These are phyloP conservation scores for Andrena praecox DNA, from an alignment of 2,888 invertebrate species.

Conservation along the genomic window DNA sequence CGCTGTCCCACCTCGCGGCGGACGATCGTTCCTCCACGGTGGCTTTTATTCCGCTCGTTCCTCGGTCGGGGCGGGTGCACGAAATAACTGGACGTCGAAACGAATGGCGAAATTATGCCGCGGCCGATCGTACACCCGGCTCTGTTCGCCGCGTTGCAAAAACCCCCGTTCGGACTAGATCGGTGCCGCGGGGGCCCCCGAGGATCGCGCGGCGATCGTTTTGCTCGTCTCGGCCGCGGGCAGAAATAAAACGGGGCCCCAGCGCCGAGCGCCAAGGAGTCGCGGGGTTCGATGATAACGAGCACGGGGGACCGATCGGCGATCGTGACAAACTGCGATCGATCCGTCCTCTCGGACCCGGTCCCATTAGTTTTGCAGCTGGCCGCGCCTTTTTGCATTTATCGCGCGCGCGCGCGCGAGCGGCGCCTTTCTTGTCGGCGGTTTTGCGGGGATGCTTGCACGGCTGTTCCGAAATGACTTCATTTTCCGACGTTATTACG, in stretches of 20 bases:
- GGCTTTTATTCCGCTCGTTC: constrained; percentile 40
- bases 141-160: constrained; percentile 38
- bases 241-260: not conserved
- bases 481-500: constrained; percentile 39
- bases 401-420: constrained; percentile 32
- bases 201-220: constrained; percentile 12
- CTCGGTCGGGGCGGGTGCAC: constrained; percentile 20
- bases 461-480: constrained; percentile 53
- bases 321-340: constrained; percentile 64
- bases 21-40: constrained; percentile 27
- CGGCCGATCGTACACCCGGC: constrained; percentile 34
- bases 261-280: not conserved
- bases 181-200: not conserved
- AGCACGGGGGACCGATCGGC: constrained; percentile 41
- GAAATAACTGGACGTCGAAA: constrained; percentile 62
- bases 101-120: constrained; percentile 67
- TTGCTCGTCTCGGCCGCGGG: not conserved
- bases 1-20: constrained; percentile 39
- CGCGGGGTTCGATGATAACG: constrained; percentile 46
- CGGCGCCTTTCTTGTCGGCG: constrained; percentile 32
- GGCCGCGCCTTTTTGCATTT: constrained; percentile 48
- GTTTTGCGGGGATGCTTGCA: constrained; percentile 42
- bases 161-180: constrained; percentile 47
- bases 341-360: constrained; percentile 31
- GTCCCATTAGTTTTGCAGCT: constrained; percentile 54